Evolutionary conservation across 1,140 invertebrate species (phyloP).

Genomic region (Aphis gossypii): DNA sequence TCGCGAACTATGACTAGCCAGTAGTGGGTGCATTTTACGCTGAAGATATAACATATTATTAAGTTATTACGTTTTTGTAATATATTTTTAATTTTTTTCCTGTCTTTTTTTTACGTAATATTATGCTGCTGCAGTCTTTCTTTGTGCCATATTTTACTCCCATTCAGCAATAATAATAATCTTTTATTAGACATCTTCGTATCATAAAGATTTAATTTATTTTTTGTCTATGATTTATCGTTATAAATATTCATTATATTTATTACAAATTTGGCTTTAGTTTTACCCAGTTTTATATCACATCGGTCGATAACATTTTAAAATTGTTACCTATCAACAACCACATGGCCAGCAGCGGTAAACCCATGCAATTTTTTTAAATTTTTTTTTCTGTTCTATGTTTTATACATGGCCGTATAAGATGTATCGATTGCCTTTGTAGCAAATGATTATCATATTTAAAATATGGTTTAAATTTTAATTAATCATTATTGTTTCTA

Average conservation of each 20-base stretch:
- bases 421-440: neutral
- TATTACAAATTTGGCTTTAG: too few relatives aligned
- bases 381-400: neutral
- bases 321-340: too few relatives aligned
- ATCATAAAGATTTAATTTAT: too few relatives aligned
- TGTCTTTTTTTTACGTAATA: neutral
- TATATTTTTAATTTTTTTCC: neutral
- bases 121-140: too few relatives aligned
- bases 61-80: neutral
- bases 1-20: neutral
- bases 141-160: neutral
- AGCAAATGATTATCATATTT: neutral
- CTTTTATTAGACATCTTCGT: neutral
- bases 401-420: neutral
- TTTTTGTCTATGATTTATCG: too few relatives aligned
- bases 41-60: neutral
- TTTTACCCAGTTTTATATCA: too few relatives aligned
- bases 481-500: neutral
- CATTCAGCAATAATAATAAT: neutral
- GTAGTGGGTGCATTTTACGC: neutral
- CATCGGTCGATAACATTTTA: neutral
- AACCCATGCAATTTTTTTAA: neutral
- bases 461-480: neutral
- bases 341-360: too few relatives aligned
- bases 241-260: too few relatives aligned